Percentiles rank a stretch among this genome's conserved stretches.
Evolutionary conservation across 30 jellyfish, hydroid and myxozoan species (phyloP).

Genomic region (Turritopsis dohrnii): DNA sequence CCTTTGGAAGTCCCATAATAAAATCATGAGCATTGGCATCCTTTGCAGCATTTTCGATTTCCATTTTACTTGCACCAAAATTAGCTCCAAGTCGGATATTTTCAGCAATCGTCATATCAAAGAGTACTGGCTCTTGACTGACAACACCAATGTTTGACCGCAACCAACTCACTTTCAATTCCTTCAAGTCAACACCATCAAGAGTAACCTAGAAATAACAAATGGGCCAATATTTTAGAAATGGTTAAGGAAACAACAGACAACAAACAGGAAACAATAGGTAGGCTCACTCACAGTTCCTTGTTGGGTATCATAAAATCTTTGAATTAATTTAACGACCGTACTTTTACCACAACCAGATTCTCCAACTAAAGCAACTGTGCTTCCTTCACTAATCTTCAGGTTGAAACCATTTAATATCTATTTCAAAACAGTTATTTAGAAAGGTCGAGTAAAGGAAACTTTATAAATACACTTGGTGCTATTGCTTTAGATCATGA

Average conservation of each 20-base stretch:
- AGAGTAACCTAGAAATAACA: constrained; percentile 45
- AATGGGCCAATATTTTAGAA: no score
- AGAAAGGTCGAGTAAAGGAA: background rate
- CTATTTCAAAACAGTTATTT: constrained; percentile 21
- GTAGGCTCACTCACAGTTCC: constrained; percentile 60
- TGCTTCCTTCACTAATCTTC: constrained; percentile 57
- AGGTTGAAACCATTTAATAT: constrained; percentile 58
- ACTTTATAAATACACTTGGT: no score
- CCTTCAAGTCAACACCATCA: constrained; percentile 67
- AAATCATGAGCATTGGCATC: constrained; percentile 91
- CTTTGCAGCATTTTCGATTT: constrained; percentile 68
- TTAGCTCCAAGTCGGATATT: constrained; percentile 76
- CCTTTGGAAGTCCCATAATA: constrained; percentile 75
- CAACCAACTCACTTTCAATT: constrained; percentile 55
- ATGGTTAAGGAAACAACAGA: no score
- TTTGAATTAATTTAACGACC: constrained; percentile 72
- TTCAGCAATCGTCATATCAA: constrained; percentile 75
- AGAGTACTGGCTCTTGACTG: constrained; percentile 92
- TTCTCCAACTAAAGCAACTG: constrained; percentile 97
- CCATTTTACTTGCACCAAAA: constrained; percentile 47
- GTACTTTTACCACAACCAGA: constrained; percentile 99
- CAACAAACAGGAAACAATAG: no score
- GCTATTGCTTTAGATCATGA: no score
- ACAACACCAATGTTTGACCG: constrained; percentile 91
- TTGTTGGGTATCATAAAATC: constrained; percentile 70